Evolutionary conservation across 2,113 vertebrate species (phyloP).

Genomic region (Eulemur macaco): DNA sequence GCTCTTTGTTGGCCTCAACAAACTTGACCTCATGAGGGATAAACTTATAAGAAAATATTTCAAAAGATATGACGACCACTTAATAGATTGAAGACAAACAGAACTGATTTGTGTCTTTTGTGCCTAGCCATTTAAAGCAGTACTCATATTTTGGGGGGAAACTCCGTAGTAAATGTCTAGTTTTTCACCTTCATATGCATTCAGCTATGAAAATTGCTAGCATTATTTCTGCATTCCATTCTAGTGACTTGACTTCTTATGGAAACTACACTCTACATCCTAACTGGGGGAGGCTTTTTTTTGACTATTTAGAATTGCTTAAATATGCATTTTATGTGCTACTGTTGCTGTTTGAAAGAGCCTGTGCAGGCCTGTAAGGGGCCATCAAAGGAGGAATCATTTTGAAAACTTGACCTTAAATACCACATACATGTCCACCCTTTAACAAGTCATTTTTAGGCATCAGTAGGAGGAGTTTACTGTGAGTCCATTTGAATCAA

Average conservation of each 20-base stretch:
- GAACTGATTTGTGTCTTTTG: not conserved
- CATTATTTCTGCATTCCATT: not conserved
- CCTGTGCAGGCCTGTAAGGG: not conserved
- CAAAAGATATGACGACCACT: not conserved
- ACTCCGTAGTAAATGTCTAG: not conserved
- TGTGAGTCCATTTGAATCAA: not conserved
- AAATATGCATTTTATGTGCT: not conserved
- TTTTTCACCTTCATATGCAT: not conserved
- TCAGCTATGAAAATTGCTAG: not conserved
- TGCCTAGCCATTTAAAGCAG: not conserved
- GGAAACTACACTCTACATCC: not conserved
- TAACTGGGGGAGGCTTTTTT: not conserved
- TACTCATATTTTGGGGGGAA: not conserved
- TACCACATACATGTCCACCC: not conserved
- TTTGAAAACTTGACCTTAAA: not conserved
- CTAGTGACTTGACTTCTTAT: not conserved
- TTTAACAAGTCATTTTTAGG: not conserved
- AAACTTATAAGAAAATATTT: not conserved
- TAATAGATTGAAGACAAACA: not conserved
- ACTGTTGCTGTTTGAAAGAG: not conserved
- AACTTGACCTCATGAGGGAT: not conserved
- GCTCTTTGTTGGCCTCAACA: not conserved
- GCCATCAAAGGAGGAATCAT: not conserved
- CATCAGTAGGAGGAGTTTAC: not conserved
- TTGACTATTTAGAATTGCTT: not conserved